These are phyloP conservation scores for Dolichallabes microphthalmus DNA, from an alignment of 2,113 vertebrate species.

Conservation along the genomic window DNA sequence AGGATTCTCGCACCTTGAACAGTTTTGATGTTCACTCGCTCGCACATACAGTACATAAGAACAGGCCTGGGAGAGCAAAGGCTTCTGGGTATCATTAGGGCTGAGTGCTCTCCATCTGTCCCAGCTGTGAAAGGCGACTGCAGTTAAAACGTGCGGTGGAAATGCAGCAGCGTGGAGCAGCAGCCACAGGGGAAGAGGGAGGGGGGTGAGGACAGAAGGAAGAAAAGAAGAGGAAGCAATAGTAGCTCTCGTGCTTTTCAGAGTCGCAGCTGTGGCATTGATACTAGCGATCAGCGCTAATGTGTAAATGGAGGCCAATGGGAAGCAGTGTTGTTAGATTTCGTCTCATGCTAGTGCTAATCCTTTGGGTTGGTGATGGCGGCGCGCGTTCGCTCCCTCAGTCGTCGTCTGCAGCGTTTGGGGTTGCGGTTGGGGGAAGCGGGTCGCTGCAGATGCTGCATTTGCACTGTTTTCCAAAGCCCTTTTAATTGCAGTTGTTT, in stretches of 20 bases:
- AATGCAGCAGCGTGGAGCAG: slow-evolving; percentile 68
- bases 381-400: neutral
- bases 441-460: slow-evolving; percentile 61
- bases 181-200: slow-evolving; percentile 7
- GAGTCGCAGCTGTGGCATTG: neutral
- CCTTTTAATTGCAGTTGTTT: slow-evolving; percentile 79
- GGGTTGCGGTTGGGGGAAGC: slow-evolving; percentile 4
- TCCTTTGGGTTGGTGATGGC: neutral
- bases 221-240: neutral
- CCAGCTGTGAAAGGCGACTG: slow-evolving; percentile 72
- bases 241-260: neutral
- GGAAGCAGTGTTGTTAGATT: neutral
- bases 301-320: neutral
- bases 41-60: slow-evolving; percentile 44
- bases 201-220: neutral
- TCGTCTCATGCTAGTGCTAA: neutral
- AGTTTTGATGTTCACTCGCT: neutral
- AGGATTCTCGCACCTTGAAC: slow-evolving; percentile 61
- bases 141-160: slow-evolving; percentile 75
- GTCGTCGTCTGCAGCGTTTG: neutral
- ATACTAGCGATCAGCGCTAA: neutral
- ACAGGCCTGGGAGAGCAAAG: slow-evolving; percentile 57
- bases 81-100: slow-evolving; percentile 61
- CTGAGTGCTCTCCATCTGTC: slow-evolving; percentile 71
- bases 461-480: slow-evolving; percentile 71